Base-by-base conservation (phyloP, 2,113 vertebrate genomes). In the Aptenodytes patagonicus region DNA sequence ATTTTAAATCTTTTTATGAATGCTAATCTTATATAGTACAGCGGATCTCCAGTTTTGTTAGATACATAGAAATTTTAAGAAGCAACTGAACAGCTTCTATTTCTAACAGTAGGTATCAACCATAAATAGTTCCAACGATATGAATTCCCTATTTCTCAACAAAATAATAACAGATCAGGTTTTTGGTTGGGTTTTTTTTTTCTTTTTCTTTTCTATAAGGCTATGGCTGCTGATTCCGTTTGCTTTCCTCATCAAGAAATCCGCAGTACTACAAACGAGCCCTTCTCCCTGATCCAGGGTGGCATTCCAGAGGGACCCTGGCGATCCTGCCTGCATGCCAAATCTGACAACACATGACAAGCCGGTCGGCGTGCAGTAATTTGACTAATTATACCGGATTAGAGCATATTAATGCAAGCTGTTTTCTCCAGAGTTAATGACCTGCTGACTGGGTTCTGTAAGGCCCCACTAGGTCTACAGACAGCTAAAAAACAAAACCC, bases 341-440 rank as follows among this genome's bases (percentile, higher is more conserved):
- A 99, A 98, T 98, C 98, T 98, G 98, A 99, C 99, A 99, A 98
- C 98, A 98, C 98, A 98, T 98, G 99, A 99, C 99, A 99, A 99
- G 99, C 99, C 97, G 99, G 98, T 99, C 96, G 98, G 99, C 98
- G 95, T 98, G 99, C 98, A 98, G 98, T 99, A 98, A 99, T 99
- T 99, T 99, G 99, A 99, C 99, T 99, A 99, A 99, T 99, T 99
- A 99, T 99, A 98, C 98, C 97, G 99, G 99, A 99, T 99, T 99
- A 99, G 98, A 99, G 98, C 99, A 99, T 99, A 99, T 99, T 99
- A 99, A 99, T 99, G 99, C 99, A 99, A 99, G 99, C 99, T 99
- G 99, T 99, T 99, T 99, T 99, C 99, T 99, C 98, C 97, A 98
- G 99, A 99, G 99, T 98, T 99, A 99, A 98, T 98, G 99, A 99